These are phyloP conservation scores for Scolopax mira DNA, from an alignment of 2,113 vertebrate species.

Conservation along the genomic window DNA sequence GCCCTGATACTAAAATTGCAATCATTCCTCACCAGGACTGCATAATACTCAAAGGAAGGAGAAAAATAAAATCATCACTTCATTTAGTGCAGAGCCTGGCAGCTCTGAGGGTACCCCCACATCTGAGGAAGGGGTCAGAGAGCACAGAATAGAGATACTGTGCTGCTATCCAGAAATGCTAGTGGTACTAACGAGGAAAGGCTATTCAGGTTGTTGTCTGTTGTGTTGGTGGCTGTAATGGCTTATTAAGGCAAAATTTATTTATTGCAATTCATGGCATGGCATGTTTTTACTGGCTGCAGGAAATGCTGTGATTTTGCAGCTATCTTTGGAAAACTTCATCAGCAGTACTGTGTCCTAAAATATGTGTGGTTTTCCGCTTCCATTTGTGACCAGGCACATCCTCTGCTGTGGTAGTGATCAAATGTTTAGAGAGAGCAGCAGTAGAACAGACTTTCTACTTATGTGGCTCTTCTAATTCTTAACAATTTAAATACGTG, in stretches of 20 bases:
- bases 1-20: conserved; percentile 4
- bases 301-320: neutral
- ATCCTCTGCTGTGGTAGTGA: neutral
- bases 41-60: neutral
- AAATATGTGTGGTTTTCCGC: neutral
- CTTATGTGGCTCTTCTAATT: neutral
- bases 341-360: neutral
- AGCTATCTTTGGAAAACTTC: neutral
- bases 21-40: neutral
- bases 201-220: neutral
- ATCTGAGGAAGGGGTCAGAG: neutral
- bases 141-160: neutral
- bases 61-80: neutral
- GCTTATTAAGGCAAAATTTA: neutral
- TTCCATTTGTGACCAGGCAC: neutral
- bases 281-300: neutral
- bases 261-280: neutral
- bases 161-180: neutral
- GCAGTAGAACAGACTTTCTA: neutral
- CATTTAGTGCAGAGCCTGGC: neutral
- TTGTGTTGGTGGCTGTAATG: neutral
- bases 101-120: neutral
- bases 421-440: neutral
- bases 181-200: neutral
- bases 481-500: neutral